These are phyloP conservation scores for Zonotrichia albicollis DNA, from an alignment of 2,797 vertebrate genomes.

Conservation along the genomic window DNA sequence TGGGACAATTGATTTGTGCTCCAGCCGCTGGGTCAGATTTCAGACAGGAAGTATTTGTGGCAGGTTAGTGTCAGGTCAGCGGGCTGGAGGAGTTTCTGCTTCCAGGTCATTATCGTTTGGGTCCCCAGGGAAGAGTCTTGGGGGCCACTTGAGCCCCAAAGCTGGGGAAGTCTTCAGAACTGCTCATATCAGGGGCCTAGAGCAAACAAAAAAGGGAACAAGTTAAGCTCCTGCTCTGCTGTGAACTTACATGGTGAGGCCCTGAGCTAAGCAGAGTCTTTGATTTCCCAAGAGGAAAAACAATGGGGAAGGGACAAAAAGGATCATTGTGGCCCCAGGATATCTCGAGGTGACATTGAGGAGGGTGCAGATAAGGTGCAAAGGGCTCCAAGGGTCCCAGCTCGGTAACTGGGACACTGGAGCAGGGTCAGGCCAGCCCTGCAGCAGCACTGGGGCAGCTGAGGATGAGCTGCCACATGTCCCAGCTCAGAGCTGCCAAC, in stretches of 20 bases:
- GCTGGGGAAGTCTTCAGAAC: conserved; percentile 98
- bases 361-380: neutral
- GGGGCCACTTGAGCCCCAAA: conserved; percentile 94
- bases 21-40: conserved; percentile 74
- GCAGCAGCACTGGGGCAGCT: neutral
- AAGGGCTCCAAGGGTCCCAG: neutral
- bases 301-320: neutral
- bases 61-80: conserved; percentile 69
- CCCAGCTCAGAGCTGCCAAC: neutral
- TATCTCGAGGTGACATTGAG: neutral
- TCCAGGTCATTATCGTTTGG: conserved; percentile 92
- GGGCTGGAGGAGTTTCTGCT: conserved; percentile 74
- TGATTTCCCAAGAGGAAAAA: neutral
- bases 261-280: neutral
- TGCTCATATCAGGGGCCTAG: conserved; percentile 98
- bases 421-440: neutral
- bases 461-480: neutral
- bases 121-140: conserved; percentile 95
- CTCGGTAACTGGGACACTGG: neutral
- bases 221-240: conserved; percentile 36
- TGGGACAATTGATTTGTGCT: conserved; percentile 66
- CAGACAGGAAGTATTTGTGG: conserved; percentile 66
- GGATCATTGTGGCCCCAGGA: neutral
- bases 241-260: rapidly evolving
- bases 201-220: conserved; percentile 58